Base-by-base conservation (phyloP, 2,113 vertebrate genomes). In the Rattus rattus region DNA sequence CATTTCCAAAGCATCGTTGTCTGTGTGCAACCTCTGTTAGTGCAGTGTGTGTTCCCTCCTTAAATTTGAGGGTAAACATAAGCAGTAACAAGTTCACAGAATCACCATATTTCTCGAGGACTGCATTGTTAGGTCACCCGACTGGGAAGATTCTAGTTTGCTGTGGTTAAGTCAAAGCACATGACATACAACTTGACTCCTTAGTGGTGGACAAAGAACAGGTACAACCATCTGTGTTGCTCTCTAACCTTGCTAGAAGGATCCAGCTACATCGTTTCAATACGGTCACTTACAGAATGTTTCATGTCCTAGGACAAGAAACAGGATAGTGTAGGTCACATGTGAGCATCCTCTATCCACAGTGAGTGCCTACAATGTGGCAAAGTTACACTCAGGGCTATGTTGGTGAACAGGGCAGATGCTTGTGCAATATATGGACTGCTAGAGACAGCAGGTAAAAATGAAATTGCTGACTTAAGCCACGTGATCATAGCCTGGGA, bases 21-120 rank as follows among this genome's bases (percentile, higher is more conserved):
- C 67, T 95, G 65, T 93, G 36, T 94, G 85, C 97, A 88, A 97
- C 85, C 97, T 91, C 94, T 94, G 16, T 56, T 91, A 95, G 95
- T 81, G 30, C 67, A 52, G 5, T 85, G 36, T 73, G 28, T 8
- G n/a, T 65, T 84, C 81, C 73, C 39, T 59, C 43, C 28, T 96
- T 91, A 75, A 85, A 94, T 77, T 43, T 81, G 39, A 22, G 13
- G n/a, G 49, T 87, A 90, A 96, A 81, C 59, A 89, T 30, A 69
- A 91, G 39, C 39, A 87, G 65, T 77, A 81, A 88, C 24, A 87
- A 79, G 59, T 83, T 70, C 63, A 61, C 47, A 77, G 72, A 84
- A 59, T 86, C 49, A 26, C 59, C 56, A 69, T 89, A 54, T 93
- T 92, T 87, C 86, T 59, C 75, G 22, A 63, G 2, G 61, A 52